Percentiles rank a stretch among this genome's conserved stretches.
phyloP scores from a whole-genome alignment of 2,797 vertebrate genomes.

The Telmatherina bonti region DNA sequence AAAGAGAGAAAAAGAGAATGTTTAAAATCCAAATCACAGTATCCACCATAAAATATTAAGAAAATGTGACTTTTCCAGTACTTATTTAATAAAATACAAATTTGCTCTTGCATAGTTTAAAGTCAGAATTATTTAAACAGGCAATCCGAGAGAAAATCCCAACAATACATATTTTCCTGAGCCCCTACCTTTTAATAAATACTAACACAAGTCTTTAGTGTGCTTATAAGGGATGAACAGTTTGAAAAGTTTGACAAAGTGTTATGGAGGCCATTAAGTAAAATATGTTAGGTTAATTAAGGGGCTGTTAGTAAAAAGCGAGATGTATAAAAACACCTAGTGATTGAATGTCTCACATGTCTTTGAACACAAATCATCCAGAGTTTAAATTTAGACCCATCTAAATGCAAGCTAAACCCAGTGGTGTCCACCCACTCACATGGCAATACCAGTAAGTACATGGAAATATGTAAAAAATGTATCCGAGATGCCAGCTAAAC shows the following conservation, averaged over 20 bases:
- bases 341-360: constrained; percentile 43
- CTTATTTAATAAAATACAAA: constrained; percentile 12
- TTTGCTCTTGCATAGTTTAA: constrained; percentile 33
- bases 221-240: constrained; percentile 17
- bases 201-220: constrained; percentile 45
- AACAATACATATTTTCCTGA: constrained; percentile 11
- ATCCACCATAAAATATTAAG: constrained; percentile 23
- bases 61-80: constrained; percentile 14
- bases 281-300: constrained; percentile 18
- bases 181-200: constrained; percentile 47
- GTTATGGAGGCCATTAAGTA: constrained; percentile 19
- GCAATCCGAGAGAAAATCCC: neutral
- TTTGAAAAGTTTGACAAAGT: constrained; percentile 11
- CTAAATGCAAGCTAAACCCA: constrained; percentile 43
- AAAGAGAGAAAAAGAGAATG: constrained; percentile 15
- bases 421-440: constrained; percentile 33
- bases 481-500: constrained; percentile 11
- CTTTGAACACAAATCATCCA: constrained; percentile 40
- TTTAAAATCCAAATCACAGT: constrained; percentile 38
- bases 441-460: constrained; percentile 21
- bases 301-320: constrained; percentile 24
- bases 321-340: constrained; percentile 20
- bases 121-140: constrained; percentile 10
- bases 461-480: constrained; percentile 30
- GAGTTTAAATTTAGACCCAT: constrained; percentile 46